Evolutionary conservation across 2,797 vertebrate species (phyloP).

Genomic region (Alauda arvensis): DNA sequence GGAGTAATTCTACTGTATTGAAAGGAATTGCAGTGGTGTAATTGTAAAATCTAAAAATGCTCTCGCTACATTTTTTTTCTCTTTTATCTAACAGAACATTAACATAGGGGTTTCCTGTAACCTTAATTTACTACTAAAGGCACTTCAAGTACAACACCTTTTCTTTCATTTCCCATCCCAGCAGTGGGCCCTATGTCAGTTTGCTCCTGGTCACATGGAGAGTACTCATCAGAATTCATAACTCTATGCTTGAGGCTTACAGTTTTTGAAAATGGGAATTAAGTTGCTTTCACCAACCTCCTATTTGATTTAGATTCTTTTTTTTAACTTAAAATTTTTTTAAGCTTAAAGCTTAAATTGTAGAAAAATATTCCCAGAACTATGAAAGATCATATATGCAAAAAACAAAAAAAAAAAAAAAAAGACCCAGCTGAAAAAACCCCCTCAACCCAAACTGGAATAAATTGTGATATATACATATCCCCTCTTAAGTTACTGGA

Average conservation of each 20-base stretch:
- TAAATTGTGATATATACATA: not conserved
- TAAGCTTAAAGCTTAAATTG: not conserved
- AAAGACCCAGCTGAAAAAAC: accelerated
- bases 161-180: not conserved
- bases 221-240: not conserved
- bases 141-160: not conserved
- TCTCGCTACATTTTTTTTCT: not conserved
- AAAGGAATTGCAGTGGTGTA: not conserved
- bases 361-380: not conserved
- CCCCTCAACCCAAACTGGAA: not conserved
- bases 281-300: not conserved
- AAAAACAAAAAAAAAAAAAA: not conserved
- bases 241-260: not conserved
- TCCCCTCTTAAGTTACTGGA: not conserved
- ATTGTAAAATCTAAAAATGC: not conserved
- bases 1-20: not conserved
- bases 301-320: not conserved
- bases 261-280: not conserved
- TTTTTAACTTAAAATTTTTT: not conserved
- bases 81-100: not conserved
- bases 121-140: not conserved
- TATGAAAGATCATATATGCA: not conserved
- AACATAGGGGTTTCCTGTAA: not conserved
- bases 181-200: not conserved
- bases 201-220: not conserved